These are phyloP conservation scores for Eptatretus burgeri DNA, from an alignment of 2,113 vertebrate genomes.

Conservation along the genomic window DNA sequence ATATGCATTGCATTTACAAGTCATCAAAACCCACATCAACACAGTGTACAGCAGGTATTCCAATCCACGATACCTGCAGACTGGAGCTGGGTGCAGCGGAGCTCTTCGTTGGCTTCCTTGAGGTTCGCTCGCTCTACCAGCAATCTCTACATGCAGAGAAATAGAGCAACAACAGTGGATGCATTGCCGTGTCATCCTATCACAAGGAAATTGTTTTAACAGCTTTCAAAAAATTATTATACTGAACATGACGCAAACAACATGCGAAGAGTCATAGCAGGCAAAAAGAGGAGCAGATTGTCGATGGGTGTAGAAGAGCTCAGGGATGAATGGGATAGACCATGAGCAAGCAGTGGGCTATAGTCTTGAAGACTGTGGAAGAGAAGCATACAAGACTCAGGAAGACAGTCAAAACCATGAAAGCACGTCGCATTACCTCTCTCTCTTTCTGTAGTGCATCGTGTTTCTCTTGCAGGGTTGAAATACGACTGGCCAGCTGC, in stretches of 20 bases:
- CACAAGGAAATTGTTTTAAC: not conserved
- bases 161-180: not conserved
- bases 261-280: not conserved
- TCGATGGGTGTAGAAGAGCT: not conserved
- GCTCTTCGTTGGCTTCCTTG: not conserved
- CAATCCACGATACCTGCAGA: not conserved
- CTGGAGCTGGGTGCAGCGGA: conserved; percentile 1
- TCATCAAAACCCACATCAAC: no score
- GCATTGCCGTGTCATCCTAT: not conserved
- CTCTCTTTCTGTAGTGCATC: conserved; percentile 1
- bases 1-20: no score
- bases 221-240: not conserved
- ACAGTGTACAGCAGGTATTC: no score
- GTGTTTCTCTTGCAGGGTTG: not conserved
- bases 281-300: not conserved
- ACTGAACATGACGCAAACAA: not conserved
- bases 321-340: not conserved
- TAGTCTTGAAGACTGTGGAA: not conserved
- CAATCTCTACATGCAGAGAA: not conserved
- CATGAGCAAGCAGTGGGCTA: not conserved
- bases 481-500: no score
- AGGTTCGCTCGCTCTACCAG: not conserved
- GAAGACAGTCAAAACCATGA: no score
- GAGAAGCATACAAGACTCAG: not conserved
- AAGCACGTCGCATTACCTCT: not conserved